These are phyloP conservation scores for Nasua narica DNA, from an alignment of 2,797 vertebrate genomes.

Conservation along the genomic window DNA sequence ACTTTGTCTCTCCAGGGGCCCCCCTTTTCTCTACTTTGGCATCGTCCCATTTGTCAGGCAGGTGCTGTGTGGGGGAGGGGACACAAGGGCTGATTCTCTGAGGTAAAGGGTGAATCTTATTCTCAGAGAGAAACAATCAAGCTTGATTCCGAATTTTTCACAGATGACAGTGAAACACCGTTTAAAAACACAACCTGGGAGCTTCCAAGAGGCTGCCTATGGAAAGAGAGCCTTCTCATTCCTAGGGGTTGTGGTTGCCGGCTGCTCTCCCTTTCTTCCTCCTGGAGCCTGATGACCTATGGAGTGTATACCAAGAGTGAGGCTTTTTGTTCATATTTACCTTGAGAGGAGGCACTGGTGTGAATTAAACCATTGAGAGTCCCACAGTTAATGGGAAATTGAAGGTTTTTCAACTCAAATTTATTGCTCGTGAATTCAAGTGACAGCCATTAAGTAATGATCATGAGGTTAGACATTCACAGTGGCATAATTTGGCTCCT, in stretches of 20 bases:
- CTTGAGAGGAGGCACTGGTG: background rate
- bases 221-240: background rate
- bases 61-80: accelerated
- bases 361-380: background rate
- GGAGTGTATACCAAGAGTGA: background rate
- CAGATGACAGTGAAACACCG: background rate
- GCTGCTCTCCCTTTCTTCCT: background rate
- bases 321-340: background rate
- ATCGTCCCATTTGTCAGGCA: background rate
- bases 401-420: background rate
- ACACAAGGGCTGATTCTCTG: background rate
- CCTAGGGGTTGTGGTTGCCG: background rate
- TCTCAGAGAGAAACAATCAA: background rate
- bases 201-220: background rate
- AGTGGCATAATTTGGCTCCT: background rate
- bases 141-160: background rate
- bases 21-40: background rate
- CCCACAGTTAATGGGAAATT: background rate
- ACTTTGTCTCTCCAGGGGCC: background rate
- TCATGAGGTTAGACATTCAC: background rate
- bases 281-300: background rate
- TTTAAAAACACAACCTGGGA: background rate
- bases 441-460: background rate
- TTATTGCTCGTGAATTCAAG: constrained; percentile 18
- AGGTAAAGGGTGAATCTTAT: background rate